A percentile compares a stretch with the other conserved stretches of the same genome.
Conservation (phyloP, 1,140 invertebrate species). For the Schmidtea mediterranea region DNA sequence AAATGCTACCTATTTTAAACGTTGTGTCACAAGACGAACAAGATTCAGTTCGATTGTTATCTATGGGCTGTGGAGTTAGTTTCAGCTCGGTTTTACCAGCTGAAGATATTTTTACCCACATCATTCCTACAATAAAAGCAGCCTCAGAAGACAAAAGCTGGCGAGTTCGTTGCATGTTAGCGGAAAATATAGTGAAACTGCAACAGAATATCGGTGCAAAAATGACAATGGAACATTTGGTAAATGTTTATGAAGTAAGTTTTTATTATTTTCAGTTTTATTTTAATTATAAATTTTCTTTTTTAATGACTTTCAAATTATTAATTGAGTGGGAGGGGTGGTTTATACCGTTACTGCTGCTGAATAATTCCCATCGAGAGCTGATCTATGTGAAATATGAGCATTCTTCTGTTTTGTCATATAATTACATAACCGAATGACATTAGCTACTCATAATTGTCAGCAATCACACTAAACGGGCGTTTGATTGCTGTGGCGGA, state of each 20-base stretch:
- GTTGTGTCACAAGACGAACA: constrained; percentile 63
- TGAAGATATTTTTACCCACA: constrained; percentile 52
- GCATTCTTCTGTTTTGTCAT: no score
- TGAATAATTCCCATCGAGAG: no score
- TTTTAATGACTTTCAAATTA: no score
- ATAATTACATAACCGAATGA: no score
- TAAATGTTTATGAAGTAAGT: constrained; percentile 43
- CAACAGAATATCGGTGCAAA: constrained; percentile 84
- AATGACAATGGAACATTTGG: constrained; percentile 72
- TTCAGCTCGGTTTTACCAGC: constrained; percentile 45
- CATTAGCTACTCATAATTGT: no score
- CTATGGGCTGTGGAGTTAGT: constrained; percentile 85
- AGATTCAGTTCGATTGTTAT: constrained; percentile 82
- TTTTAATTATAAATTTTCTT: no score
- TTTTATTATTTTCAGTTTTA: no score
- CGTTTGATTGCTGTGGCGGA: no score
- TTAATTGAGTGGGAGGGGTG: no score
- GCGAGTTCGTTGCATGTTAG: neutral
- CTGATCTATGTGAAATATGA: no score
- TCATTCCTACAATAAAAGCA: neutral
- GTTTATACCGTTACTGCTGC: no score
- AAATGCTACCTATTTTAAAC: constrained; percentile 86
- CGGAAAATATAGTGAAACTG: constrained; percentile 38
- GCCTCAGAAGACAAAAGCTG: neutral
- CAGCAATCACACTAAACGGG: no score